Percentiles rank a stretch among this genome's conserved stretches.
These are phyloP conservation scores for Naja naja DNA, from an alignment of 2,113 vertebrate genomes.

Conservation along the genomic window DNA sequence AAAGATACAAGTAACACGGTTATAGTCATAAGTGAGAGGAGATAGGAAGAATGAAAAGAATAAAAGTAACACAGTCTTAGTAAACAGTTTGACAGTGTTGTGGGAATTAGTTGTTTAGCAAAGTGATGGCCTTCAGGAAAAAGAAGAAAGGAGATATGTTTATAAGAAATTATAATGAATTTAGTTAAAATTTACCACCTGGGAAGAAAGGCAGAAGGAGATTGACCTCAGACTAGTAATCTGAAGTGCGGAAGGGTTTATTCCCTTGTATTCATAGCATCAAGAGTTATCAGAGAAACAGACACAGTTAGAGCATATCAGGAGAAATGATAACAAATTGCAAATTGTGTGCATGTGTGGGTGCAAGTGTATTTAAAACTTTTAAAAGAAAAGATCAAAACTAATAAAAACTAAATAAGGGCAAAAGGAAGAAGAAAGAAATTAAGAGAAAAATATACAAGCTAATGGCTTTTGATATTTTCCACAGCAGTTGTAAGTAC, in stretches of 20 bases:
- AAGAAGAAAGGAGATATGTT: background rate
- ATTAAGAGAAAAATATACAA: background rate
- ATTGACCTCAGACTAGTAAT: background rate
- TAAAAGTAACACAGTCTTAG: too few relatives aligned
- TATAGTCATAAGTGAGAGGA: too few relatives aligned
- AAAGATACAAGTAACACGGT: too few relatives aligned
- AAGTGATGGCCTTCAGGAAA: too few relatives aligned
- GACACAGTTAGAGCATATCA: background rate
- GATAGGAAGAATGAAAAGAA: too few relatives aligned
- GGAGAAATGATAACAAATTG: background rate
- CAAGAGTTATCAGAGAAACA: background rate
- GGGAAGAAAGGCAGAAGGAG: background rate
- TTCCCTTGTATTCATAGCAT: background rate
- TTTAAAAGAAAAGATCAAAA: background rate
- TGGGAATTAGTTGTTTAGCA: too few relatives aligned
- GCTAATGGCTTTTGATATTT: background rate
- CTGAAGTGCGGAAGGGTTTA: background rate
- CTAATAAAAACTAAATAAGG: background rate
- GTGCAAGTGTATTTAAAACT: background rate
- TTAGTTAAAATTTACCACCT: background rate
- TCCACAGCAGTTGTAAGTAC: background rate
- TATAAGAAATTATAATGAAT: background rate
- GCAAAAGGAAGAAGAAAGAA: background rate
- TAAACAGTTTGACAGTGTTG: too few relatives aligned
- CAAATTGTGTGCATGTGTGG: background rate